Conservation (phyloP, 92 coral and sea anemone species). For the Desmophyllum pertusum region DNA sequence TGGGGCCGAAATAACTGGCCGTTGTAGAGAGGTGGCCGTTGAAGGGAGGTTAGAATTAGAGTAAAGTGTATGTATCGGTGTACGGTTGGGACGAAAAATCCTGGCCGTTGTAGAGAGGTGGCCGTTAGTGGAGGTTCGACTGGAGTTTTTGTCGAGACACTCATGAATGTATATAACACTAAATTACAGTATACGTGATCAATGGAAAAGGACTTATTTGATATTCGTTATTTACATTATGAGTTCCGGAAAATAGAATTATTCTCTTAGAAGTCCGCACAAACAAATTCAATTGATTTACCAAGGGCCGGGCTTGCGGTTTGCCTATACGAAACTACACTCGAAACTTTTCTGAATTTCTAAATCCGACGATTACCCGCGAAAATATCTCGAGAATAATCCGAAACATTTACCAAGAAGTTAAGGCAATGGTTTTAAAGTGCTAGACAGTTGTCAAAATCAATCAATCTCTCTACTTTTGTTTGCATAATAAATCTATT, state of each 20-base stretch:
- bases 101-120: too few species aligned
- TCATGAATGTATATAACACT: background rate
- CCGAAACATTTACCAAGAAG: background rate
- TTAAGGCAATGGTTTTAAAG: background rate
- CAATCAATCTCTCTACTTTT: background rate
- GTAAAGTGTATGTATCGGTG: too few species aligned
- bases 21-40: too few species aligned
- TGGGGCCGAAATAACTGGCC: too few species aligned
- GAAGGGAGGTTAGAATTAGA: too few species aligned
- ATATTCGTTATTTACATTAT: constrained; percentile 1
- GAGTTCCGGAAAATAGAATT: constrained; percentile 4
- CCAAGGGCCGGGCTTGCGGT: background rate
- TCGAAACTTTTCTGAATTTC: background rate
- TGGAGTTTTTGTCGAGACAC: background rate
- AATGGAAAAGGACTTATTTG: background rate
- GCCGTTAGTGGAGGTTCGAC: too few species aligned
- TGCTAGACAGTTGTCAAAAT: background rate
- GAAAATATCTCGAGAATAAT: constrained; percentile 6
- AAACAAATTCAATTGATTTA: background rate
- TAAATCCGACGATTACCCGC: background rate
- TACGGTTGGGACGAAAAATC: too few species aligned
- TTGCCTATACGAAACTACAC: background rate
- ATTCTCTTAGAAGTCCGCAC: background rate
- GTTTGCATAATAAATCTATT: constrained; percentile 3
- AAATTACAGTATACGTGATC: background rate